These are phyloP conservation scores for Albula goreensis DNA, from an alignment of 2,113 vertebrate genomes.

Conservation along the genomic window DNA sequence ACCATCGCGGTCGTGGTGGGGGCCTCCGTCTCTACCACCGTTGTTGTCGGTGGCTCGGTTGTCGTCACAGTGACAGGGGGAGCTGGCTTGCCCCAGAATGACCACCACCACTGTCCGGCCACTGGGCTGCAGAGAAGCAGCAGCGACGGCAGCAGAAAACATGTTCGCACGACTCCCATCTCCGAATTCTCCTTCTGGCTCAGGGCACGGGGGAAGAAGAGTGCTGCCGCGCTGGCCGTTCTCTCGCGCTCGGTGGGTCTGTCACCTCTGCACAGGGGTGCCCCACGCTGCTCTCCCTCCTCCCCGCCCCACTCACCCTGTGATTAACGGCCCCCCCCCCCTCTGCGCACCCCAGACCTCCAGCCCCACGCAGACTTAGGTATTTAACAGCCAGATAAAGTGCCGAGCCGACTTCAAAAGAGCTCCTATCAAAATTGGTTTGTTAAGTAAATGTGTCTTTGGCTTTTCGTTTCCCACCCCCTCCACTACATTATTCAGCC, in stretches of 20 bases:
- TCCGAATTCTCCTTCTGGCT: constrained; percentile 47
- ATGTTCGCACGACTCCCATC: constrained; percentile 31
- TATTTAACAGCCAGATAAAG: constrained; percentile 35
- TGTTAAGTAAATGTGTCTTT: constrained; percentile 31
- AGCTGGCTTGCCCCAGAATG: constrained; percentile 44
- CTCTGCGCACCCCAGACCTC: background rate
- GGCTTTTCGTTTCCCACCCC: background rate
- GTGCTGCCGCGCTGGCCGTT: background rate
- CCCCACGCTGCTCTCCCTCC: constrained; percentile 15
- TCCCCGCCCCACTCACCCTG: background rate
- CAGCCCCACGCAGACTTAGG: constrained; percentile 25
- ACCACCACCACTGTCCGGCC: constrained; percentile 63
- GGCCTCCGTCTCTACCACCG: constrained; percentile 4
- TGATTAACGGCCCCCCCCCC: background rate
- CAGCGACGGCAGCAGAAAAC: constrained; percentile 47
- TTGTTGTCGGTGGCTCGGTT: background rate
- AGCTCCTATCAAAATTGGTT: constrained; percentile 24
- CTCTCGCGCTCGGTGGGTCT: background rate
- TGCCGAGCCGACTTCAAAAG: constrained; percentile 24
- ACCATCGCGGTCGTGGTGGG: background rate
- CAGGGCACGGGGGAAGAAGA: background rate
- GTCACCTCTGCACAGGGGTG: background rate
- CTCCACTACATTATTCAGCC: background rate
- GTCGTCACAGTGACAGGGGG: constrained; percentile 25
- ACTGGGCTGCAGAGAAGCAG: background rate